Evolutionary conservation across 2,797 vertebrate genomes (phyloP).

Genomic region (Arrhamphus sclerolepis): DNA sequence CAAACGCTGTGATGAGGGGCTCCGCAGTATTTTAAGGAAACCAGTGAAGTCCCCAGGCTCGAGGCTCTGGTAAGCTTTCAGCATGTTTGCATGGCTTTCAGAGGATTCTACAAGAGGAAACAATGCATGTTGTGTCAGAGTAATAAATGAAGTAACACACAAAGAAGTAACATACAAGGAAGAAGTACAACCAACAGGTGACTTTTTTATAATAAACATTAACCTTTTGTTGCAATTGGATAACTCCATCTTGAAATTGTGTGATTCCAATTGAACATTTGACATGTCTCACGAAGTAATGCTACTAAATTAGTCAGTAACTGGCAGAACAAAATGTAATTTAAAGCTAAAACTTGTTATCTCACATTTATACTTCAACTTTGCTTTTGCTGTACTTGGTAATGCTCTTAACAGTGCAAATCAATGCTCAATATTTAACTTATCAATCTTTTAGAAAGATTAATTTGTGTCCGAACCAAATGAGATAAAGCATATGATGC

Average conservation of each 20-base stretch:
- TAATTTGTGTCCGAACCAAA: background rate
- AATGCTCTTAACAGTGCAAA: background rate
- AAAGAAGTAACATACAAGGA: too few species aligned
- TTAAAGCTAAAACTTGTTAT: too few species aligned
- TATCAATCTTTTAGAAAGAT: background rate
- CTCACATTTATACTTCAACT: too few species aligned
- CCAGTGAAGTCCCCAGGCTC: constrained; percentile 82
- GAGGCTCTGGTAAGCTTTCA: constrained; percentile 76
- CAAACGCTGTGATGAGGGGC: constrained; percentile 77
- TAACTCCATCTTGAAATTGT: too few species aligned
- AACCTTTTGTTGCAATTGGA: too few species aligned
- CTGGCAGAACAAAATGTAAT: too few species aligned
- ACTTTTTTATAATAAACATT: too few species aligned
- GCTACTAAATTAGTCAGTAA: too few species aligned
- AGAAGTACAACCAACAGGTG: too few species aligned
- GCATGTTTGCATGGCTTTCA: constrained; percentile 52
- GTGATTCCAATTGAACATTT: too few species aligned
- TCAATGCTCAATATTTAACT: background rate
- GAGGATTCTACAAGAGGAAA: constrained; percentile 56
- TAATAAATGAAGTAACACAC: background rate
- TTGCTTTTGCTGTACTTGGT: background rate
- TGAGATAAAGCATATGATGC: background rate
- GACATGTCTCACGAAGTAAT: too few species aligned
- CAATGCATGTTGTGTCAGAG: background rate
- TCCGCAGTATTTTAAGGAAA: constrained; percentile 82